phyloP scores from a whole-genome alignment of 2,797 vertebrate species.

The Lycodopsis pacificus region DNA sequence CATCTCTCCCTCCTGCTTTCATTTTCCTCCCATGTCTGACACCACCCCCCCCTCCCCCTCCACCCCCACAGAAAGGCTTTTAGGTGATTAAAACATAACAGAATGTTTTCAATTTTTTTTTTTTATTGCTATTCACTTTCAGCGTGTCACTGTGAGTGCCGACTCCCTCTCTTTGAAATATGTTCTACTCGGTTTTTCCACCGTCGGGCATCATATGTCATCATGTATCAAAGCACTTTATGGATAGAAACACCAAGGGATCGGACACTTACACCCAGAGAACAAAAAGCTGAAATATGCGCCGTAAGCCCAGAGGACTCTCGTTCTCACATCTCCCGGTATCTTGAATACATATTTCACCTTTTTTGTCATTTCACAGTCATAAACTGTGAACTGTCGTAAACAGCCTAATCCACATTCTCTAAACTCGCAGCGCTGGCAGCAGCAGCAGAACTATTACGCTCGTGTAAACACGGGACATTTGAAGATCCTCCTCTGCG shows the following conservation, averaged over 20 bases:
- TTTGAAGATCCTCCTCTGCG: not conserved
- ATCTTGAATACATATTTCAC: not conserved
- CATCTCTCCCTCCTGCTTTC: slow-evolving; percentile 41
- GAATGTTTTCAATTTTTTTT: not conserved
- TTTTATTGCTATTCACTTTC: slow-evolving; percentile 51
- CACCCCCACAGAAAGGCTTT: slow-evolving; percentile 63
- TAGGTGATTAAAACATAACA: slow-evolving; percentile 74
- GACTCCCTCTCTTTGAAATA: slow-evolving; percentile 53
- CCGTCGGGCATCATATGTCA: slow-evolving; percentile 24
- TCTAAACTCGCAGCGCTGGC: not conserved
- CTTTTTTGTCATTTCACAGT: not conserved
- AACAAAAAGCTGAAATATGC: not conserved
- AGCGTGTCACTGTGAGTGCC: slow-evolving; percentile 16
- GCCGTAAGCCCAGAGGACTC: not conserved
- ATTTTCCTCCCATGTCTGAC: slow-evolving; percentile 36
- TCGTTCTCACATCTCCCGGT: not conserved
- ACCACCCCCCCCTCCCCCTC: slow-evolving; percentile 30
- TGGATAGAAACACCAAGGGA: not conserved
- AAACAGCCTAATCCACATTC: slow-evolving; percentile 26
- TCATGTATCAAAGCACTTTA: slow-evolving; percentile 3
- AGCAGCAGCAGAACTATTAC: slow-evolving; percentile 2
- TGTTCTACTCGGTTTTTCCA: slow-evolving; percentile 17
- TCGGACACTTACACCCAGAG: not conserved
- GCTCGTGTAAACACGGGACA: slow-evolving; percentile 11
- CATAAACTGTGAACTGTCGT: not conserved